Evolutionary conservation across 2,888 invertebrate species (phyloP).

Genomic region (Lasius fuliginosus): DNA sequence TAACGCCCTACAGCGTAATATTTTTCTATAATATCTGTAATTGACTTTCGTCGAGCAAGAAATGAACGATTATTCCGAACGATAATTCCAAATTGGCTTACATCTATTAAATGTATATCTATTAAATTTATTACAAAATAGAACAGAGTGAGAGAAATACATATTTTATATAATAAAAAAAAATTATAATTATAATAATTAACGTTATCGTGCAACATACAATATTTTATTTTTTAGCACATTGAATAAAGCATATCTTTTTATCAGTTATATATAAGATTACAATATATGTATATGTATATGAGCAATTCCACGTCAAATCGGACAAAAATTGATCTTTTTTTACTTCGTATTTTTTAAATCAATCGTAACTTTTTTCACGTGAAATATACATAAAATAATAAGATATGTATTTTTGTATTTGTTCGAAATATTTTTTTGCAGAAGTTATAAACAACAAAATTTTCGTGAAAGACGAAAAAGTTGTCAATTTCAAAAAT

Average conservation of each 20-base stretch:
- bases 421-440: no score
- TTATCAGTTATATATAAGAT: background rate
- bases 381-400: no score
- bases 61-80: background rate
- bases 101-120: background rate
- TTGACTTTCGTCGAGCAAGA: constrained; percentile 63
- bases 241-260: background rate
- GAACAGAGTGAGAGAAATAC: background rate
- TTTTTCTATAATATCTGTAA: constrained; percentile 22
- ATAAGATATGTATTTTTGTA: no score
- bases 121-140: background rate
- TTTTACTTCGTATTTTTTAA: no score
- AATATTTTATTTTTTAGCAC: background rate
- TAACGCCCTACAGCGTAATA: constrained; percentile 42
- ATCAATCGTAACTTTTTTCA: no score
- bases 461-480: no score
- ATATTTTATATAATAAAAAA: background rate
- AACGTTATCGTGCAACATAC: background rate
- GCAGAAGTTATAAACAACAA: no score
- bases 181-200: background rate
- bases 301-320: no score
- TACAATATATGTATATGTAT: background rate
- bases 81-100: background rate
- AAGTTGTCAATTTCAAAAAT: no score
- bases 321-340: no score